Conservation (phyloP, 1,140 invertebrate species). For the Brachionus koreanus region DNA sequence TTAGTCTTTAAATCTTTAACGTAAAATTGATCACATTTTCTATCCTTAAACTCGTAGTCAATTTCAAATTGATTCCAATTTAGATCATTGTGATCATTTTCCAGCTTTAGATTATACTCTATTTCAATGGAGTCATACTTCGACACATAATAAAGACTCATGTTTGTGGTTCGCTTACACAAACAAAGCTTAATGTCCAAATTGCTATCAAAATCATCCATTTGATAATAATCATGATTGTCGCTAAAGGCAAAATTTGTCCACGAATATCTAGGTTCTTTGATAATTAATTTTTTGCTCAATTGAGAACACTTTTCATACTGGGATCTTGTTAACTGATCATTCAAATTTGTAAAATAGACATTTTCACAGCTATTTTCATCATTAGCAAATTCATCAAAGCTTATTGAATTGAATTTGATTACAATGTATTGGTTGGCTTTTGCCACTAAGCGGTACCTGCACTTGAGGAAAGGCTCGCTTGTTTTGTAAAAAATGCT, state of each 20-base stretch:
- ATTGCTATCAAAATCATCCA: background rate
- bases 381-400: background rate
- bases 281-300: constrained; percentile 24
- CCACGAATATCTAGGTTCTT: background rate
- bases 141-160: constrained; percentile 27
- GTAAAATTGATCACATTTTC: constrained; percentile 9
- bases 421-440: constrained; percentile 17
- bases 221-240: background rate
- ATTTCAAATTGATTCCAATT: constrained; percentile 32
- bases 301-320: background rate
- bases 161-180: background rate
- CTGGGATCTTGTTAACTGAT: background rate
- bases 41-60: constrained; percentile 7
- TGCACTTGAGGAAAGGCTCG: constrained; percentile 7
- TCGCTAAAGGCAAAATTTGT: background rate
- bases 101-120: background rate
- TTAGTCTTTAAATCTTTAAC: constrained; percentile 17
- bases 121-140: constrained; percentile 41
- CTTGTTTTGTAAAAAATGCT: constrained; percentile 37
- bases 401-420: background rate
- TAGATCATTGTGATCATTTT: background rate
- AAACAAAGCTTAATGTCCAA: constrained; percentile 12
- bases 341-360: constrained; percentile 20
- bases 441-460: background rate
- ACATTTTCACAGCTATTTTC: constrained; percentile 12